These are phyloP conservation scores for Chascanopsetta lugubris DNA, from an alignment of 2,113 vertebrate genomes.

Conservation along the genomic window DNA sequence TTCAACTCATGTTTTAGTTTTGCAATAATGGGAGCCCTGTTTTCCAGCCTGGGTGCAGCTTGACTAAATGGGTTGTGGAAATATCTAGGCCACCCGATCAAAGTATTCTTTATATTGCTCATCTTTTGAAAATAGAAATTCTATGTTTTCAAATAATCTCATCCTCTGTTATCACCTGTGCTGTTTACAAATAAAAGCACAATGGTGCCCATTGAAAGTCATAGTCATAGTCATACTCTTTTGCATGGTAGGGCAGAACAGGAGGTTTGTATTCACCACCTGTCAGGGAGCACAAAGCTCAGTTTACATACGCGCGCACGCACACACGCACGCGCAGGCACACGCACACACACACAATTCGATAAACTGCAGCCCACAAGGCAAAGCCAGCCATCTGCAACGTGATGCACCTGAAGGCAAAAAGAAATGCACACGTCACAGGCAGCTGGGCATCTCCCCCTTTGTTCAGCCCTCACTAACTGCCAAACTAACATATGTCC, in stretches of 20 bases:
- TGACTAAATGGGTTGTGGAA: neutral
- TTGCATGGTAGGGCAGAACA: neutral
- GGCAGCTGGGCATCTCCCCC: conserved; percentile 36
- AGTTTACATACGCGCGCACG: conserved; percentile 10
- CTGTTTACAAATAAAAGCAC: conserved; percentile 5
- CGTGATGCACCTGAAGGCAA: conserved; percentile 11
- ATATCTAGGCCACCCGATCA: neutral
- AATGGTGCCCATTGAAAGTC: neutral
- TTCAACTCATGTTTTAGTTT: neutral
- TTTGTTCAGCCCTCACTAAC: conserved; percentile 1
- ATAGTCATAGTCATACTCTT: neutral
- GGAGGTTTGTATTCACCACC: conserved; percentile 24
- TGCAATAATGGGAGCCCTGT: neutral
- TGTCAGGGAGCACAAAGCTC: conserved; percentile 32
- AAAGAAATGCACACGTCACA: conserved; percentile 1
- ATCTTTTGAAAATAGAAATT: neutral
- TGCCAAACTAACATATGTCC: conserved; percentile 11
- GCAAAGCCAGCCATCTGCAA: conserved; percentile 3
- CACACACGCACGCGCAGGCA: no score
- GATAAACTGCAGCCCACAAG: neutral
- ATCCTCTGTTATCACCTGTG: neutral
- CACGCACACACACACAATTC: conserved; percentile 16
- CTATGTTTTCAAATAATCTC: neutral
- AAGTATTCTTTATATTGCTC: neutral
- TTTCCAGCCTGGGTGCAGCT: neutral